Conservation (phyloP, 2,888 invertebrate genomes). For the Standfussiana lucernea region DNA sequence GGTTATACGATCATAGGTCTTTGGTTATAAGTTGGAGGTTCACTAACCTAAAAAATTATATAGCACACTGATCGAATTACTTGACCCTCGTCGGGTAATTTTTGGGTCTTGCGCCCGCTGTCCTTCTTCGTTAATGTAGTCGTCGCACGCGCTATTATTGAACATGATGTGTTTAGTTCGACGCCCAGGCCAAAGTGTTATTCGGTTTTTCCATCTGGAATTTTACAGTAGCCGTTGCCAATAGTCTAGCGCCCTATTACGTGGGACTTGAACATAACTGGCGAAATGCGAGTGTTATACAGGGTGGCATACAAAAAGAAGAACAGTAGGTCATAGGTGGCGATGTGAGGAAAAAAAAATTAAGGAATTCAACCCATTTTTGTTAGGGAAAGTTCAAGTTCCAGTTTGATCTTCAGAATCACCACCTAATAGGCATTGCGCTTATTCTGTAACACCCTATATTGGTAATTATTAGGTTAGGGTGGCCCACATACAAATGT, state of each 20-base stretch:
- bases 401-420: no score
- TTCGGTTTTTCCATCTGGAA: no score
- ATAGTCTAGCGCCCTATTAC: neutral
- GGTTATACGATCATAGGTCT: neutral
- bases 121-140: neutral
- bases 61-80: neutral
- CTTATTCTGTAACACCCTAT: no score
- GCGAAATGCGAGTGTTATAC: neutral
- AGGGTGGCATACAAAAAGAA: neutral
- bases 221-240: neutral
- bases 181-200: neutral
- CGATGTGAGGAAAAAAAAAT: no score
- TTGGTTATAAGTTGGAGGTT: neutral
- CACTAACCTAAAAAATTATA: neutral
- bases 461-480: no score
- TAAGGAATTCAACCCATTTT: no score
- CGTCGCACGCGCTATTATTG: neutral
- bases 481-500: no score
- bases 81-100: neutral
- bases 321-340: no score
- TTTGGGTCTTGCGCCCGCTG: neutral
- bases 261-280: neutral
- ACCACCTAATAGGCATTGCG: no score
- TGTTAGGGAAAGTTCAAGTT: no score
- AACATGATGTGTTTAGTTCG: neutral